Conservation (phyloP, 2,888 invertebrate species). For the Pseudococcus longispinus region DNA sequence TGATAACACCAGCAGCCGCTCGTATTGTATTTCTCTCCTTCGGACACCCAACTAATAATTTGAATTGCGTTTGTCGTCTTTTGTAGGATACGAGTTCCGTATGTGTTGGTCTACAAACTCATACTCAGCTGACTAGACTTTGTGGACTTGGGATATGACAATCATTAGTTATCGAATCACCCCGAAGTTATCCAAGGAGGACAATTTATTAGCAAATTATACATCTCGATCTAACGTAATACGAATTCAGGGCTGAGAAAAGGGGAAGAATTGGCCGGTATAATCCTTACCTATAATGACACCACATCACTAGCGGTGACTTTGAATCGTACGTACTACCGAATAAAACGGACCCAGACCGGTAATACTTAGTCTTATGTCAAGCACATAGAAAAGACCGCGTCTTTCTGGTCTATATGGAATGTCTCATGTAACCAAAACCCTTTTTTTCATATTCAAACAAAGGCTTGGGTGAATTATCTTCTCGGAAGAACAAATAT, state of each 20-base stretch:
- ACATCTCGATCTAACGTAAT: neutral
- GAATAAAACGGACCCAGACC: neutral
- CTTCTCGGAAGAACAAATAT: conserved; percentile 48
- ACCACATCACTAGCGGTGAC: neutral
- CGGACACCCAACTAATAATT: conserved; percentile 7
- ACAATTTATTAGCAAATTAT: conserved; percentile 32
- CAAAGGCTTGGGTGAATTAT: conserved; percentile 53
- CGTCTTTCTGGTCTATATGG: neutral
- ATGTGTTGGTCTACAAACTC: neutral
- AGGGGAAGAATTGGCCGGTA: neutral
- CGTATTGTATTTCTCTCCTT: neutral
- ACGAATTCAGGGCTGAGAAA: neutral
- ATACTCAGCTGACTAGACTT: neutral
- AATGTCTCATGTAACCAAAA: conserved; percentile 47
- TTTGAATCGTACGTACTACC: neutral
- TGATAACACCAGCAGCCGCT: conserved; percentile 4
- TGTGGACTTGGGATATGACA: neutral
- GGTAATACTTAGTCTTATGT: neutral
- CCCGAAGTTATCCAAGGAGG: neutral
- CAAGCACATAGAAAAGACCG: neutral
- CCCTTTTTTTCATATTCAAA: conserved; percentile 38
- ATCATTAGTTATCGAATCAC: no score
- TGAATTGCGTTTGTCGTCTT: conserved; percentile 17
- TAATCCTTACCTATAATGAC: neutral
- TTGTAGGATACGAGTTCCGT: neutral